Evolutionary conservation across 1,140 invertebrate species (phyloP), one percentile per base, ranked within the genome.

Genomic region (Andrena cerasifolii): DNA sequence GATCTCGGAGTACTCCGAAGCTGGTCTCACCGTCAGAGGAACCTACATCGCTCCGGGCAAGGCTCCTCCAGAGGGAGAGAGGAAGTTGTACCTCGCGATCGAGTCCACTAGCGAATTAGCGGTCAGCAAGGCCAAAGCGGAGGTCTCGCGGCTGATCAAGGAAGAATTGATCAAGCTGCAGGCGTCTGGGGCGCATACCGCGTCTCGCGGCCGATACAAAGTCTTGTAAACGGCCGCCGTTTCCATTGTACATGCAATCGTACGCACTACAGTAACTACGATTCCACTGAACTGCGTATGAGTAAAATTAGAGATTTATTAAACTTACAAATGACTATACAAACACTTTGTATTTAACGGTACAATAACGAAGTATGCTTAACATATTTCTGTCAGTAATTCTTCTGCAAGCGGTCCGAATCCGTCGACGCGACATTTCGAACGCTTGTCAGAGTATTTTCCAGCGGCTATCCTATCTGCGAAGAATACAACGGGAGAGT

Each of bases 1-100:
- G 89, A 99, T 99, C 83, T 98, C 98, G 26, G 99, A 99, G 91
- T 99, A 99, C 92, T 99, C 98, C 0, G 99, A 99, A 92, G 99
- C 99, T 3, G 99, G 99, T 59, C 97, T 99, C 28, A 99, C 99
- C 0, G 99, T 99, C 0, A 94, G 99, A 45, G 99, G 99, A n/a
- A 99, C 98, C 0, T 99, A 98, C 89, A 98, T 98, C 61, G 96
- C 96, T 0, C 94, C 96, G 12, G 97, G 97, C n/a, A 98, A 98
- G 91, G 93, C 94, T 24, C 95, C 96, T 0, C 97, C 98, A 0
- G 98, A 99, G 83, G 99, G 98, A 14, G 99, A 99, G 85, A 93
- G 99, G 16, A 99, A 99, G 90, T 93, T 99, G 0, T 99, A 99
- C 91, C 93, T 99, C 51, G 98, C 99, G n/a, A 99, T 99, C 88